These are phyloP conservation scores for Drosophila truncata DNA, from an alignment of 1,140 invertebrate species.

Conservation along the genomic window DNA sequence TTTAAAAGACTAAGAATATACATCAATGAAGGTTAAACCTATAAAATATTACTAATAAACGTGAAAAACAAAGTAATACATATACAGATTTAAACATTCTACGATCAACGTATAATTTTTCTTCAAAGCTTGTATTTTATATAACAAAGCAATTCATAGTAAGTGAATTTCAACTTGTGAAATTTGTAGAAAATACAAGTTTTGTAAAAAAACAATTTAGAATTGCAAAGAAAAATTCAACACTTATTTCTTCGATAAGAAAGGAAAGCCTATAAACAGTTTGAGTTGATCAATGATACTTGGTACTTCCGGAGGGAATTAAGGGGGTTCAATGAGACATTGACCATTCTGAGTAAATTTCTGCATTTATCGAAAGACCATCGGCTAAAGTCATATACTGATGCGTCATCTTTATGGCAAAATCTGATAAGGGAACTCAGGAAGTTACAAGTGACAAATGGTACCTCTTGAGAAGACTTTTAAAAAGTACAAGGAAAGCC, in stretches of 20 bases:
- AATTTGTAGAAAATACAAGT: neutral
- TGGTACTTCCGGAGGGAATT: constrained; percentile 9
- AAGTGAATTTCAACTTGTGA: neutral
- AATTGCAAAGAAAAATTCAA: no score
- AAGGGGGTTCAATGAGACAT: constrained; percentile 7
- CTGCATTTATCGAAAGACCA: constrained; percentile 11
- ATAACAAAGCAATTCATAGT: neutral
- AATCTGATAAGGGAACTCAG: constrained; percentile 1
- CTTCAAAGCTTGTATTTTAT: neutral
- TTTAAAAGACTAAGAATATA: neutral
- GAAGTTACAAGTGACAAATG: neutral
- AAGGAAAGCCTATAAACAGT: neutral
- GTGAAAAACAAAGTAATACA: neutral
- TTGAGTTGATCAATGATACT: neutral
- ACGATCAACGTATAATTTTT: neutral
- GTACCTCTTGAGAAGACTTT: neutral
- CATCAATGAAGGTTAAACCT: neutral
- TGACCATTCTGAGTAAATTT: constrained; percentile 6
- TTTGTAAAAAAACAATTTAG: neutral
- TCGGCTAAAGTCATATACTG: neutral
- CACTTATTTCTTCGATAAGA: neutral
- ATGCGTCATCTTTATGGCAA: constrained; percentile 6
- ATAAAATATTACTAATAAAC: neutral
- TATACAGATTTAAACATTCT: neutral
- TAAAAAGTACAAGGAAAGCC: neutral